A percentile compares a stretch with the other conserved stretches of the same genome.
These are phyloP conservation scores for Eunapius fragilis DNA, from an alignment of 37 sponge, comb jelly and placozoan genomes.

Conservation along the genomic window DNA sequence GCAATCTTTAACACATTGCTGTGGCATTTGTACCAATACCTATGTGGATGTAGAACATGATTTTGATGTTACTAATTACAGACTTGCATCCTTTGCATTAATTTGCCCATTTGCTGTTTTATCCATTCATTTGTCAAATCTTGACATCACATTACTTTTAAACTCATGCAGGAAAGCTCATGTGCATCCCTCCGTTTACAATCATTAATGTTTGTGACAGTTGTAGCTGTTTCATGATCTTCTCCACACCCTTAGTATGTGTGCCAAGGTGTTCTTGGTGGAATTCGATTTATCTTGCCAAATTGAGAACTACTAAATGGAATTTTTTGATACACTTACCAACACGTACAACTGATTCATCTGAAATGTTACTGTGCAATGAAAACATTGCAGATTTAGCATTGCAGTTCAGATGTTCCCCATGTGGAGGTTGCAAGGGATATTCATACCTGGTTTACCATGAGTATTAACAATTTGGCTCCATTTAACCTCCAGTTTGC, in stretches of 20 bases:
- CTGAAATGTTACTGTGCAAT: constrained; percentile 6
- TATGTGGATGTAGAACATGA: background rate
- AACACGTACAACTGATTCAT: constrained; percentile 11
- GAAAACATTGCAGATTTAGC: constrained; percentile 2
- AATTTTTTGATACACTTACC: constrained; percentile 24
- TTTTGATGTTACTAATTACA: background rate
- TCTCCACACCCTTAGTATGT: background rate
- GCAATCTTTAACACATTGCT: background rate
- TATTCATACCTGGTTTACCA: constrained; percentile 31
- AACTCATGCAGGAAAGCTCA: background rate
- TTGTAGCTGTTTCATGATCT: constrained; percentile 15
- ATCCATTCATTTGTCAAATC: background rate
- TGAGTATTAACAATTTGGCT: constrained; percentile 23
- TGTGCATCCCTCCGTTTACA: background rate
- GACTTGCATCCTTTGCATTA: background rate
- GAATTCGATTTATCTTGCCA: background rate
- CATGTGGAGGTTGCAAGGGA: constrained; percentile 54
- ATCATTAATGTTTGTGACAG: background rate
- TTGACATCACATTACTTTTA: background rate
- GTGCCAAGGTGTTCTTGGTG: background rate
- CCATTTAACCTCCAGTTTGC: constrained; percentile 55
- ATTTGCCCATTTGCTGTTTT: background rate
- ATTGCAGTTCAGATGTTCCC: constrained; percentile 38
- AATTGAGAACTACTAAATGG: background rate
- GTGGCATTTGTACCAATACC: background rate